phyloP scores from a whole-genome alignment of 37 sponge, comb jelly and placozoan species.

The Crambe crambe region DNA sequence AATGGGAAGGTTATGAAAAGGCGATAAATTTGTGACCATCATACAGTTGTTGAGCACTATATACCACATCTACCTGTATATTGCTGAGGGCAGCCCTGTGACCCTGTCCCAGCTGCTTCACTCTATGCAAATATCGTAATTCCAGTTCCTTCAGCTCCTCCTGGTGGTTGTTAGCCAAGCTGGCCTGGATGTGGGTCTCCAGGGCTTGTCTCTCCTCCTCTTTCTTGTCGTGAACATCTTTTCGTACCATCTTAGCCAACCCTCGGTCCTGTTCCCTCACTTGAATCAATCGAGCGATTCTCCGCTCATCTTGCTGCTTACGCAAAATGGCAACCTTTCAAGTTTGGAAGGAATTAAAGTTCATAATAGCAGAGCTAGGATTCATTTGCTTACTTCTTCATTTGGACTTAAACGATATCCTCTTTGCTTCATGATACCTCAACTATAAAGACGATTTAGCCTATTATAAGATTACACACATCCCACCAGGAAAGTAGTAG shows the following conservation, averaged over 20 bases:
- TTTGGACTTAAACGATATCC: slow-evolving; percentile 65
- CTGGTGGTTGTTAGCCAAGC: slow-evolving; percentile 1
- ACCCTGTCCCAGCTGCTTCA: slow-evolving; percentile 41
- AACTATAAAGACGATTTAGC: too few relatives aligned
- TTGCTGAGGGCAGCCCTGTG: slow-evolving; percentile 41
- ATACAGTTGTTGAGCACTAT: too few relatives aligned
- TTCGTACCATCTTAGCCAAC: slow-evolving; percentile 35
- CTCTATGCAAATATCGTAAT: slow-evolving; percentile 7
- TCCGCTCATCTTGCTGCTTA: slow-evolving; percentile 42
- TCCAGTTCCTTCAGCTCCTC: slow-evolving; percentile 47
- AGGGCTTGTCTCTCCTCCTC: slow-evolving; percentile 35
- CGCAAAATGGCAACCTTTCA: slow-evolving; percentile 42
- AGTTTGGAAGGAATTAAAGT: background rate
- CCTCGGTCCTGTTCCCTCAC: slow-evolving; percentile 70
- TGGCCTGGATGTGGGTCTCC: slow-evolving; percentile 34
- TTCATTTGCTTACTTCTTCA: slow-evolving; percentile 55
- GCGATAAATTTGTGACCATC: too few relatives aligned
- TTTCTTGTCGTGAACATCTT: slow-evolving; percentile 12
- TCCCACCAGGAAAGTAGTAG: too few relatives aligned
- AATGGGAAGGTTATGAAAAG: background rate
- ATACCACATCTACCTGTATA: slow-evolving; percentile 27
- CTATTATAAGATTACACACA: too few relatives aligned
- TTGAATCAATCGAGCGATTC: slow-evolving; percentile 54
- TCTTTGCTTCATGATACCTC: background rate
- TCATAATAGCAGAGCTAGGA: too few relatives aligned